Percentiles rank a stretch among this genome's conserved stretches.
These are phyloP conservation scores for Trachelus stipa DNA, from an alignment of 2,888 invertebrate genomes.

Conservation along the genomic window DNA sequence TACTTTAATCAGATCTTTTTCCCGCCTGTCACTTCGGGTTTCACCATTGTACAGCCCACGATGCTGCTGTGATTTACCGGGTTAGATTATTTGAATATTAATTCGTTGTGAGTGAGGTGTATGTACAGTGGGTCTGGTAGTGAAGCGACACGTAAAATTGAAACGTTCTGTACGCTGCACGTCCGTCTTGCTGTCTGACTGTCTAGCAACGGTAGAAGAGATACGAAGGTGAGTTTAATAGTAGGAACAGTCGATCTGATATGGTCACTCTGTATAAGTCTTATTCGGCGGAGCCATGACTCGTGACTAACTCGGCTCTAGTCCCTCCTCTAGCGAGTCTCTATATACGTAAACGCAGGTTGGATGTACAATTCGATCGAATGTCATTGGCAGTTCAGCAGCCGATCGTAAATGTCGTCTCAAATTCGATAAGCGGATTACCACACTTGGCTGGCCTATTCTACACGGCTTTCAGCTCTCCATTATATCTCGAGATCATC, in stretches of 20 bases:
- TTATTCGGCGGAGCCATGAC: background rate
- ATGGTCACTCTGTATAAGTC: background rate
- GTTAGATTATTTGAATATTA: conserved; percentile 49
- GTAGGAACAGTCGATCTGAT: conserved; percentile 8
- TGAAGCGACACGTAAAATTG: conserved; percentile 18
- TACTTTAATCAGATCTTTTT: conserved; percentile 46
- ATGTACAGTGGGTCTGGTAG: background rate
- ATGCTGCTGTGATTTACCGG: conserved; percentile 35
- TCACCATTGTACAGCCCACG: conserved; percentile 27
- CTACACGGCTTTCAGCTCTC: conserved; percentile 33
- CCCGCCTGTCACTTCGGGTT: conserved; percentile 42
- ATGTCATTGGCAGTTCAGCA: conserved; percentile 27
- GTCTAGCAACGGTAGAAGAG: conserved; percentile 5
- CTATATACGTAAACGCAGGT: background rate
- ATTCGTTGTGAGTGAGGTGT: conserved; percentile 27
- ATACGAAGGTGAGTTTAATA: conserved; percentile 2
- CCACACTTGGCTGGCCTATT: conserved; percentile 42
- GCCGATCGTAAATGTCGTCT: conserved; percentile 38
- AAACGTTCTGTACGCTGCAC: conserved; percentile 17
- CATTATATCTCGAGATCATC: conserved; percentile 38
- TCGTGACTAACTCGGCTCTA: conserved; percentile 3
- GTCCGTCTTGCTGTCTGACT: conserved; percentile 3
- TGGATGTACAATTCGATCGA: conserved; percentile 3
- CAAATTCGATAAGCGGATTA: conserved; percentile 46
- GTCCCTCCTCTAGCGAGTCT: background rate